phyloP scores from a whole-genome alignment of 2,797 vertebrate species.

The Valencia hispanica region DNA sequence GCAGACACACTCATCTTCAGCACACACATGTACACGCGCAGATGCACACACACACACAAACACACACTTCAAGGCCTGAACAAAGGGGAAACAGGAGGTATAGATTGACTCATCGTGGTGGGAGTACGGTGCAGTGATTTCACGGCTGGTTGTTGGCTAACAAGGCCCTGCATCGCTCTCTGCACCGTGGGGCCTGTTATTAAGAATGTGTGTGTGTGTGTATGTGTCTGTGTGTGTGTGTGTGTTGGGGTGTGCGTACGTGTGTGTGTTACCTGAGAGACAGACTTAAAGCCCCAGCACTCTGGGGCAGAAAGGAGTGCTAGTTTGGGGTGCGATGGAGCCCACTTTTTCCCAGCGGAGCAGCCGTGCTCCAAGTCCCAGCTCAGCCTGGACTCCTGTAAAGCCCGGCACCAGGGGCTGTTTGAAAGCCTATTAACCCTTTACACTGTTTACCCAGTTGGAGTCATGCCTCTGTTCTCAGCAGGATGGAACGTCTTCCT shows the following conservation, averaged over 20 bases:
- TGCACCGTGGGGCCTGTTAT: constrained; percentile 81
- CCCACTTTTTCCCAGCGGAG: not conserved
- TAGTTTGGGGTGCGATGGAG: constrained; percentile 6
- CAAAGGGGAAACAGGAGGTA: constrained; percentile 69
- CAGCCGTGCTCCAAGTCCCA: constrained; percentile 20
- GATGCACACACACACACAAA: constrained; percentile 13
- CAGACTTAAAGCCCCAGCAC: constrained; percentile 73
- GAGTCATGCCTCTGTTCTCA: constrained; percentile 42
- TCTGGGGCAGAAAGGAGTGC: constrained; percentile 60
- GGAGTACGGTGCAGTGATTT: constrained; percentile 84
- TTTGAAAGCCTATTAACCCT: constrained; percentile 66
- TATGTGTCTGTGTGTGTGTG: constrained; percentile 21
- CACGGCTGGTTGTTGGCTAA: constrained; percentile 88
- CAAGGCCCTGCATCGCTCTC: constrained; percentile 80
- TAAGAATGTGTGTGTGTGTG: constrained; percentile 37
- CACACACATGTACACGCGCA: no score
- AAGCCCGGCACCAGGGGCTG: constrained; percentile 45
- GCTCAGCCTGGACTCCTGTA: constrained; percentile 29
- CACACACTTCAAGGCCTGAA: constrained; percentile 47
- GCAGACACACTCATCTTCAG: constrained; percentile 47
- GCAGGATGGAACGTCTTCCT: constrained; percentile 45
- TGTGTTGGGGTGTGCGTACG: not conserved
- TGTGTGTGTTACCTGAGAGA: constrained; percentile 81
- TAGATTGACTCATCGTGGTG: constrained; percentile 83
- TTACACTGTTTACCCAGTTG: constrained; percentile 46